Conservation (phyloP, 1,140 invertebrate genomes). For the Neodiprion fabricii region DNA sequence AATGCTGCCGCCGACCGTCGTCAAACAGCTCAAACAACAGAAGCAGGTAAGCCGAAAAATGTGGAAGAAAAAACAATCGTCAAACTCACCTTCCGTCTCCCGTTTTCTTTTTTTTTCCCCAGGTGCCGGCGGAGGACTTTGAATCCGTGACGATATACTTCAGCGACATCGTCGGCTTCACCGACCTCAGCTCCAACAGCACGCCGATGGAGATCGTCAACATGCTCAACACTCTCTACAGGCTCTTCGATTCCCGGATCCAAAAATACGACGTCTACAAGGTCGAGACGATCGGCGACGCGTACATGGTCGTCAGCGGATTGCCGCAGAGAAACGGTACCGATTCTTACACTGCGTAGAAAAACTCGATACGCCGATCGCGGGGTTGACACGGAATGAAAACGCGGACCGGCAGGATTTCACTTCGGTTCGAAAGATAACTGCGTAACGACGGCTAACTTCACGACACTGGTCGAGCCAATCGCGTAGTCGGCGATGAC, state of each 20-base stretch:
- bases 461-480: too few species aligned
- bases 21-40: conserved; percentile 79
- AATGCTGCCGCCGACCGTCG: conserved; percentile 81
- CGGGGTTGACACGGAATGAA: too few species aligned
- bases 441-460: too few species aligned
- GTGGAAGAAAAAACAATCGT: too few species aligned
- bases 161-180: conserved; percentile 91
- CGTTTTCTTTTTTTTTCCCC: conserved; percentile 5
- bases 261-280: conserved; percentile 90
- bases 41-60: conserved; percentile 65
- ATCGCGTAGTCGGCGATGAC: too few species aligned
- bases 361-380: too few species aligned
- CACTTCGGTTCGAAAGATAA: too few species aligned
- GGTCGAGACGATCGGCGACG: conserved; percentile 92
- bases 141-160: conserved; percentile 86
- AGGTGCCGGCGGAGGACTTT: conserved; percentile 82
- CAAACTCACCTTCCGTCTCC: conserved; percentile 8
- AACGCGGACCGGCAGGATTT: too few species aligned
- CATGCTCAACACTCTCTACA: conserved; percentile 86
- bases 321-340: conserved; percentile 35
- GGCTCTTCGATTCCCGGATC: conserved; percentile 83
- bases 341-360: not conserved
- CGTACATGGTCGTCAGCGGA: conserved; percentile 81
- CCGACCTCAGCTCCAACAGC: conserved; percentile 82
- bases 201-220: conserved; percentile 86